Evolutionary conservation across 2,888 invertebrate species (phyloP).

Genomic region (Embidobia sp.): DNA sequence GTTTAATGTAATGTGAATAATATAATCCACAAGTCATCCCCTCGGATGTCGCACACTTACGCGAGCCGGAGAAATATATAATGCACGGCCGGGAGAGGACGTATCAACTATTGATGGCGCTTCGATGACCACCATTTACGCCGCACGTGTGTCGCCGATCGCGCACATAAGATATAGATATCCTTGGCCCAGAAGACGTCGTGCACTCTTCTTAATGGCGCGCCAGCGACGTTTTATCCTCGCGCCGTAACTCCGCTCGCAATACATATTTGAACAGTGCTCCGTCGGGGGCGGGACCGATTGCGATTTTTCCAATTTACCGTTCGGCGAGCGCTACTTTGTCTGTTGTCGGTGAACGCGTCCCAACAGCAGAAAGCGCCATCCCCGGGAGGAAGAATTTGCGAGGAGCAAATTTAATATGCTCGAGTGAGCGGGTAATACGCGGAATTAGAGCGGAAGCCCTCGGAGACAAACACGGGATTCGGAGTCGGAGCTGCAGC

Average conservation of each 20-base stretch:
- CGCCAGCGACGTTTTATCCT: constrained; percentile 74
- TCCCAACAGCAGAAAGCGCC: too few relatives aligned
- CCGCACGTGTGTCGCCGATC: constrained; percentile 34
- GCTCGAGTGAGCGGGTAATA: constrained; percentile 2
- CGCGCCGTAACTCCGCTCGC: constrained; percentile 15
- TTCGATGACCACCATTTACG: constrained; percentile 70
- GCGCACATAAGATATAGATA: constrained; percentile 44
- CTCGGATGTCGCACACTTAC: constrained; percentile 44
- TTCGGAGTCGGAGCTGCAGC: constrained; percentile 73
- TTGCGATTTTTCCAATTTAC: constrained; percentile 4
- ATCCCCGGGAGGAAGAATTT: not conserved
- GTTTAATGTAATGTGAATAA: constrained; percentile 80
- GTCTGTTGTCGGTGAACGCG: too few relatives aligned
- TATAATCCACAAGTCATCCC: constrained; percentile 77
- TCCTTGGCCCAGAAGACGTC: constrained; percentile 69
- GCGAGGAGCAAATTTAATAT: constrained; percentile 12
- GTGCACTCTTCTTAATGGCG: constrained; percentile 79
- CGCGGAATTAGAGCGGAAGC: constrained; percentile 17
- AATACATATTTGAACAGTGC: constrained; percentile 23
- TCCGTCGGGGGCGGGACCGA: not conserved
- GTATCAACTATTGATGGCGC: constrained; percentile 77
- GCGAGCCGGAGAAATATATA: constrained; percentile 37
- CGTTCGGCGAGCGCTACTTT: not conserved
- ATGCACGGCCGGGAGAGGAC: constrained; percentile 65
- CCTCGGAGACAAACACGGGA: constrained; percentile 69